phyloP scores from a whole-genome alignment of 2,113 vertebrate genomes.

The Perccottus glenii region DNA sequence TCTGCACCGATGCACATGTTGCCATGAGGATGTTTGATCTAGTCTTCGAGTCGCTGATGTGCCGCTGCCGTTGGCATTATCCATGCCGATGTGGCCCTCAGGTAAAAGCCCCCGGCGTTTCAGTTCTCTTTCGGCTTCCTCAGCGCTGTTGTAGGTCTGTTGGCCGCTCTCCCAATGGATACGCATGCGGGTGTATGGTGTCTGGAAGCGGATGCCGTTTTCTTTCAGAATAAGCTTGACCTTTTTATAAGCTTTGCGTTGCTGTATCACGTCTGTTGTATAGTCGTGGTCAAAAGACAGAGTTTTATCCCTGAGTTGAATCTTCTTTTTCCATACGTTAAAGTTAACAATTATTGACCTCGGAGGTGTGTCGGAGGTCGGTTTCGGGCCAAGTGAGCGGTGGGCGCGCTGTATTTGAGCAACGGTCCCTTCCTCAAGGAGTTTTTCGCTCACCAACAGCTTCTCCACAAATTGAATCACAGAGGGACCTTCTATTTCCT shows the following conservation, averaged over 20 bases:
- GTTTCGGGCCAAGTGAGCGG: background rate
- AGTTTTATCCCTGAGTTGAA: background rate
- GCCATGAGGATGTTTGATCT: too few species aligned
- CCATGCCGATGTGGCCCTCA: too few species aligned
- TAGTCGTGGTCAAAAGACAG: background rate
- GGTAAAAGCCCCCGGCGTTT: too few species aligned
- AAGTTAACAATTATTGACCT: background rate
- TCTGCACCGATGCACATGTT: too few species aligned
- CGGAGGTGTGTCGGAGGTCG: background rate
- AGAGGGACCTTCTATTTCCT: background rate
- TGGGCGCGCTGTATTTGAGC: background rate
- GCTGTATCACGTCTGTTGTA: background rate
- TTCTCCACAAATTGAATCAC: background rate
- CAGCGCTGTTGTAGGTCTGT: background rate
- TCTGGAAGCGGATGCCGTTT: background rate
- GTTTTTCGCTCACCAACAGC: background rate
- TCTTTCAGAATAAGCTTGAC: constrained; percentile 4
- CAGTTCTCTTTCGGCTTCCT: background rate
- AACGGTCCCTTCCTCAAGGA: background rate
- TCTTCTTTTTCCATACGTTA: constrained; percentile 5
- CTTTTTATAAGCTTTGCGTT: background rate
- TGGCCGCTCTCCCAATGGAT: background rate
- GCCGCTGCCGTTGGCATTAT: too few species aligned
- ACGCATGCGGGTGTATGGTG: background rate
- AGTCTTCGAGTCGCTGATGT: too few species aligned